Conservation (phyloP, 2,888 invertebrate genomes). For the Acanthoscelides obtectus region DNA sequence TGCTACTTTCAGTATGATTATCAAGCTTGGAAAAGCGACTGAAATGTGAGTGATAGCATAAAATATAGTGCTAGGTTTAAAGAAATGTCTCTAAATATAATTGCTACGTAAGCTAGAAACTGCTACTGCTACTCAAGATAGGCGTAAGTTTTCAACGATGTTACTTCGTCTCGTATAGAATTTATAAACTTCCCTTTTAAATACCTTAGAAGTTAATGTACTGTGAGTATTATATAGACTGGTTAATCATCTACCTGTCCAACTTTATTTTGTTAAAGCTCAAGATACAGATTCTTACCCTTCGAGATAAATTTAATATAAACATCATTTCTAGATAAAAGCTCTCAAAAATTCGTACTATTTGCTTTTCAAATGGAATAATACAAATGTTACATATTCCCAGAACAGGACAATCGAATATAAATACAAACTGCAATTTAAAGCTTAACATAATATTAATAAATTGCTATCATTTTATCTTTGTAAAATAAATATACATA, state of each 20-base stretch:
- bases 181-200: too few relatives aligned
- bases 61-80: not conserved
- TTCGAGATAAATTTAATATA: too few relatives aligned
- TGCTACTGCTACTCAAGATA: not conserved
- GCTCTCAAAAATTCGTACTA: not conserved
- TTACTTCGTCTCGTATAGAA: too few relatives aligned
- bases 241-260: too few relatives aligned
- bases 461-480: not conserved
- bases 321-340: too few relatives aligned
- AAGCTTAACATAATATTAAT: not conserved
- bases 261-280: too few relatives aligned
- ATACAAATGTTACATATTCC: not conserved
- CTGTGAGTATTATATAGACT: too few relatives aligned
- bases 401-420: not conserved
- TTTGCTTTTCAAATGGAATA: too few relatives aligned
- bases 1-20: not conserved
- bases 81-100: not conserved
- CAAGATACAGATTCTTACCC: too few relatives aligned
- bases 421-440: not conserved
- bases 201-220: too few relatives aligned
- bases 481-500: not conserved
- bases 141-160: too few relatives aligned
- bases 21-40: not conserved
- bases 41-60: not conserved
- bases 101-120: not conserved